These are phyloP conservation scores for Premnoplex brunnescens DNA, from an alignment of 2,797 vertebrate genomes.

Conservation along the genomic window DNA sequence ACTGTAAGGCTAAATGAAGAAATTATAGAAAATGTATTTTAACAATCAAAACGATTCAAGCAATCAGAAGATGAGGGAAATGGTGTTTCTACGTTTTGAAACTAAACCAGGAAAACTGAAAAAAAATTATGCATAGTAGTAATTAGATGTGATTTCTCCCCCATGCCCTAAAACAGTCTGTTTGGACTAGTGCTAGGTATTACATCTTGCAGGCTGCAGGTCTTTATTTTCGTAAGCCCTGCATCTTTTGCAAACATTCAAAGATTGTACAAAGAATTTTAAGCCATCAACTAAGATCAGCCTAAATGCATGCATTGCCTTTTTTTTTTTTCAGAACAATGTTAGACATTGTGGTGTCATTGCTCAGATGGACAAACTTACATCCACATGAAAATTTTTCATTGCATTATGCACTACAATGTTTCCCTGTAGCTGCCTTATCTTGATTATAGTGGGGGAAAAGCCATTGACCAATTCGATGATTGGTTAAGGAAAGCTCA, in stretches of 20 bases:
- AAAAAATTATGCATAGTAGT: background rate
- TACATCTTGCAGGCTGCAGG: background rate
- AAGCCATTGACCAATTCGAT: background rate
- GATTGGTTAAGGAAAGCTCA: background rate
- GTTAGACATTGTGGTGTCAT: background rate
- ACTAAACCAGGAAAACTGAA: background rate
- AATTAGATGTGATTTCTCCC: background rate
- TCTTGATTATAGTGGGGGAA: background rate
- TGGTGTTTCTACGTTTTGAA: conserved; percentile 3
- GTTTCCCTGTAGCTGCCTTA: background rate
- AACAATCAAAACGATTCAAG: conserved; percentile 22
- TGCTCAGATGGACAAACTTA: background rate
- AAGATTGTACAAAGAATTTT: background rate
- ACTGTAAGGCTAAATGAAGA: conserved; percentile 57
- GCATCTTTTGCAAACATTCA: background rate
- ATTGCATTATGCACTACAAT: rapidly evolving
- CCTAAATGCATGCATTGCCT: background rate
- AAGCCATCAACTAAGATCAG: background rate
- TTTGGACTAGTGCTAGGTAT: background rate
- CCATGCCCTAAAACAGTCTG: background rate
- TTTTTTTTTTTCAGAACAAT: background rate
- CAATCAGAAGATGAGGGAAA: background rate
- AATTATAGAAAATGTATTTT: conserved; percentile 60
- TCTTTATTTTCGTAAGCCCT: background rate
- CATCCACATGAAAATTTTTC: background rate